Conservation (phyloP, 35 echinoderm and acorn worm species). For the Chiridota heheva region DNA sequence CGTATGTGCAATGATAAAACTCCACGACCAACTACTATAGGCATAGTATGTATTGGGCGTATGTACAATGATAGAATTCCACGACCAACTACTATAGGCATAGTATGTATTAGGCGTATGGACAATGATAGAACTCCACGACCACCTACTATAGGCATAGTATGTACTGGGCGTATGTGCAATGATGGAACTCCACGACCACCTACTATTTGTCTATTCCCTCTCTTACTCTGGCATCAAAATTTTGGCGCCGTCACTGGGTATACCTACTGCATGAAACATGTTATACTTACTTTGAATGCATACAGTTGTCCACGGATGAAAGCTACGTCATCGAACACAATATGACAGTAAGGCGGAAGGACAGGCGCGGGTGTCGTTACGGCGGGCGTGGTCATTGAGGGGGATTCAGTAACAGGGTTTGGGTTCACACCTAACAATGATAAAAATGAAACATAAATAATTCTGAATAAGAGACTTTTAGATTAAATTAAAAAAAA, state of each 20-base stretch:
- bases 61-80: background rate
- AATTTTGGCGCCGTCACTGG: background rate
- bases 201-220: background rate
- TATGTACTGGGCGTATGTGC: background rate
- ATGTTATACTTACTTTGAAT: constrained; percentile 36
- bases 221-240: background rate
- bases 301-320: constrained; percentile 52
- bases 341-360: constrained; percentile 54
- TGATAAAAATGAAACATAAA: background rate
- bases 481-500: too few relatives aligned
- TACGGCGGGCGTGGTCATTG: background rate
- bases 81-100: background rate
- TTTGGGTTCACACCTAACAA: constrained; percentile 26
- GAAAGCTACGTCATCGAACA: constrained; percentile 49
- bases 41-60: too few relatives aligned
- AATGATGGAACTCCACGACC: background rate
- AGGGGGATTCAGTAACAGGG: background rate
- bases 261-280: background rate
- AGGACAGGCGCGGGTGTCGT: background rate
- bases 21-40: background rate
- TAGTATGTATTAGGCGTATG: too few relatives aligned
- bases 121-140: background rate
- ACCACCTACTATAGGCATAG: background rate
- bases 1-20: background rate
- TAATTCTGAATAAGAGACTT: too few relatives aligned